Conservation (phyloP, 2,113 vertebrate genomes). For the Regulus satrapa region DNA sequence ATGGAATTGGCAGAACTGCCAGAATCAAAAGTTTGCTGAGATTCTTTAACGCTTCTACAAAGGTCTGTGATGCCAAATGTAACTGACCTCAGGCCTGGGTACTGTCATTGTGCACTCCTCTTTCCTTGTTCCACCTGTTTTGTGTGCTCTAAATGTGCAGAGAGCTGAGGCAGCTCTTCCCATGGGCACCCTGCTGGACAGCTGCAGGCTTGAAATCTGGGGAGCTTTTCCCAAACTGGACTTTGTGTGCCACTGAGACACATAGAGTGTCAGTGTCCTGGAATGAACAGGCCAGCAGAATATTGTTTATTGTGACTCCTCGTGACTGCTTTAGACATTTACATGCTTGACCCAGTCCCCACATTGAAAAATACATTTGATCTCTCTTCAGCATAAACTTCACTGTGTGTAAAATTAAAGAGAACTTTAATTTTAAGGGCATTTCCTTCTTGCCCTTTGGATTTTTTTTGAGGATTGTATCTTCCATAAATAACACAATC, state of each 20-base stretch:
- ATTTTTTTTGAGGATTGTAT: conserved; percentile 31
- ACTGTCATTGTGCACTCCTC: background rate
- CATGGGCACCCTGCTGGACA: background rate
- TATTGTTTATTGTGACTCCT: background rate
- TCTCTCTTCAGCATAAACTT: background rate
- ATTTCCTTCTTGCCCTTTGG: background rate
- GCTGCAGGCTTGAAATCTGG: background rate
- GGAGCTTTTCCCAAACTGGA: background rate
- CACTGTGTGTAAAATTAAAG: conserved; percentile 9
- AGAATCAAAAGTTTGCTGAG: background rate
- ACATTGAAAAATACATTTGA: background rate
- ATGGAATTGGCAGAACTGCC: background rate
- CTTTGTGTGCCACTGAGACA: background rate
- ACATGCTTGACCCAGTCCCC: background rate
- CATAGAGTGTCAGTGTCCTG: background rate
- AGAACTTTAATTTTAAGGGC: conserved; percentile 1
- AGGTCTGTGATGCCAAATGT: background rate
- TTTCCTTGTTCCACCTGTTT: background rate
- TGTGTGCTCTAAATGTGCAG: background rate
- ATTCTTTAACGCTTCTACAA: background rate
- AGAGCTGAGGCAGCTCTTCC: background rate
- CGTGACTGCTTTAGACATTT: background rate
- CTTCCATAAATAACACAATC: conserved; percentile 12
- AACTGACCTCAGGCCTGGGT: background rate
- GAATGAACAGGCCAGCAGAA: background rate